Evolutionary conservation across 2,113 vertebrate species (phyloP), one percentile per base, ranked within the genome.

Genomic region (Oriolus oriolus): DNA sequence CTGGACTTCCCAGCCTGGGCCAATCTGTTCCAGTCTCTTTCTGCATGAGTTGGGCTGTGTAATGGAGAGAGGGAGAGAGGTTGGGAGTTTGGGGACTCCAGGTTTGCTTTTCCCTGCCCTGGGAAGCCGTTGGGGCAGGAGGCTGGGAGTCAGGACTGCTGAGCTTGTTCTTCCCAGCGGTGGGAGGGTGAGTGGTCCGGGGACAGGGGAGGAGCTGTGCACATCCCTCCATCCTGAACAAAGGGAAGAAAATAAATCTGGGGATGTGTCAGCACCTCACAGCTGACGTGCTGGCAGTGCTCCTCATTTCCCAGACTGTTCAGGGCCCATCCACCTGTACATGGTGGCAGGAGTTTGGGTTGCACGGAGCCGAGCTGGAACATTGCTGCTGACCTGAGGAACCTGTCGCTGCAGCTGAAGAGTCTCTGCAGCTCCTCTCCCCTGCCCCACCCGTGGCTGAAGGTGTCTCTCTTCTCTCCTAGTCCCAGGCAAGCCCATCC

Each of bases 401-500:
- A 9, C 71, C 63, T 35, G 1, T 13, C 16, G 13, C 76, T 56
- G 56, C 64, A 52, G 60, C 23, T 66, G 30, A 18, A 7, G 60
- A 28, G 7, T 9, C 85, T 21, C 65, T 44, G 47, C 42, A 11
- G 20, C 53, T 17, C 70, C 63, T 50, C 4, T 14, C 12, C 50
- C 21, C 49, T 3, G 7, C 31, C 39, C 57, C 31, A 6, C 4
- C 8, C 28, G 12, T 39, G 37, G 52, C 90, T 59, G 45, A 87
- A 31, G 28, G 30, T 31, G 18, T 78, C 50, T 87, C 75, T 95
- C 30, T 78, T 70, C 7, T 96, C 59, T 92, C 93, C 52, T 84
- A 98, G 99, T 99, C 96, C 99, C 99, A 93, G 99, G 99, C 82
- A 98, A 98, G 61, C 99, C 99, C 77, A 97, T 98, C 92, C 98